Conservation (phyloP, 2,888 invertebrate species). For the Melinaea menophilus region DNA sequence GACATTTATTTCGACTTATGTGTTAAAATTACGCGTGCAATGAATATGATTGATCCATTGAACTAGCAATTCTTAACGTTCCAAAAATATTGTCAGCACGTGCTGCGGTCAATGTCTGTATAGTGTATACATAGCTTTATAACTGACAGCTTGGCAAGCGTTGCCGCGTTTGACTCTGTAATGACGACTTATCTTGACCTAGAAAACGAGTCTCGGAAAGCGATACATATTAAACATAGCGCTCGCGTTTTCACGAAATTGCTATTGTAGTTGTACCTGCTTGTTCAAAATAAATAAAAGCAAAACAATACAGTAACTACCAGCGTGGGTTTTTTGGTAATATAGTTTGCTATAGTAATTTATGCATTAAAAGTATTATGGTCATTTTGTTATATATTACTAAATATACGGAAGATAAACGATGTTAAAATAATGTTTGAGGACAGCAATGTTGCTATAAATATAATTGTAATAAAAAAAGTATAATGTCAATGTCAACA, state of each 20-base stretch:
- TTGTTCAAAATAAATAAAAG: neutral
- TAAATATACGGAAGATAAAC: no score
- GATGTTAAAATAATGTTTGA: no score
- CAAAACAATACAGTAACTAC: neutral
- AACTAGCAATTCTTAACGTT: constrained; percentile 2
- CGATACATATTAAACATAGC: constrained; percentile 8
- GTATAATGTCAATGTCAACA: no score
- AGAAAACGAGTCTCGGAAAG: constrained; percentile 22
- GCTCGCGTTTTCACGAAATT: neutral
- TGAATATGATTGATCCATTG: no score
- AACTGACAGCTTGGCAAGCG: constrained; percentile 23
- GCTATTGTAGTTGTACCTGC: neutral
- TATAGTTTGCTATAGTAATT: no score
- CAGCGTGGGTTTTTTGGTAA: no score
- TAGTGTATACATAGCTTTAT: constrained; percentile 9
- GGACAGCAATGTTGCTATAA: no score
- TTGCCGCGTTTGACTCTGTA: constrained; percentile 17
- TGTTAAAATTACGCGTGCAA: no score
- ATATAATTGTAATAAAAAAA: no score
- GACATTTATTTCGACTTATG: no score
- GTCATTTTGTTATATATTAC: no score
- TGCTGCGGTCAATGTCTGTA: constrained; percentile 21
- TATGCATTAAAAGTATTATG: no score
- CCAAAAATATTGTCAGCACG: constrained; percentile 14
- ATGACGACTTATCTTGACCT: constrained; percentile 28